Conservation (phyloP, 92 coral and sea anemone species). For the Montipora capitata region DNA sequence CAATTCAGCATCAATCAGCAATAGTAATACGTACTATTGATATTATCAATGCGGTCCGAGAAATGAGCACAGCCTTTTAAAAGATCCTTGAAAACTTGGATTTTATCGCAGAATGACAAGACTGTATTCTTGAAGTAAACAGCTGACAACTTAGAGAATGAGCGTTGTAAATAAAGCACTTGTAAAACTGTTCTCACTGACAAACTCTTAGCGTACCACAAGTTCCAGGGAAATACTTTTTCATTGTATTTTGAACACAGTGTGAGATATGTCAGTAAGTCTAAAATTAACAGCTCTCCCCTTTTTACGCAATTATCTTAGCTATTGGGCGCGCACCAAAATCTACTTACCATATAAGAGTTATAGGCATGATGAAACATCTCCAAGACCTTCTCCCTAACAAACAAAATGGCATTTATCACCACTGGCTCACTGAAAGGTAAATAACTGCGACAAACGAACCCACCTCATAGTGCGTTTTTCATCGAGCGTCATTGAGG, state of each 20-base stretch:
- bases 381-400: slow-evolving; percentile 91
- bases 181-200: no score
- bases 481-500: slow-evolving; percentile 89
- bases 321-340: neutral
- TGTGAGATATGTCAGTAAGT: neutral
- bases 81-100: no score
- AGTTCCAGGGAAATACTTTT: no score
- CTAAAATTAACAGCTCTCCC: no score
- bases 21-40: no score
- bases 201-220: no score
- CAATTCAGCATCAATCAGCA: no score
- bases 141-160: neutral
- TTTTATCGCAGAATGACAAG: neutral
- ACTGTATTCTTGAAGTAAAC: neutral
- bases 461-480: slow-evolving; percentile 83
- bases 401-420: slow-evolving; percentile 13
- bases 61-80: no score
- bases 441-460: neutral
- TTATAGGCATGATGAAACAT: slow-evolving; percentile 98
- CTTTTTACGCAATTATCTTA: slow-evolving; percentile 3
- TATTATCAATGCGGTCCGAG: no score
- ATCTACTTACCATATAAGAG: slow-evolving; percentile 95
- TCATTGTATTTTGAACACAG: neutral
- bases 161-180: neutral
- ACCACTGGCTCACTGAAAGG: neutral